Base-by-base conservation (phyloP, 2,888 invertebrate genomes). In the Glyphotaelius pellucidus region DNA sequence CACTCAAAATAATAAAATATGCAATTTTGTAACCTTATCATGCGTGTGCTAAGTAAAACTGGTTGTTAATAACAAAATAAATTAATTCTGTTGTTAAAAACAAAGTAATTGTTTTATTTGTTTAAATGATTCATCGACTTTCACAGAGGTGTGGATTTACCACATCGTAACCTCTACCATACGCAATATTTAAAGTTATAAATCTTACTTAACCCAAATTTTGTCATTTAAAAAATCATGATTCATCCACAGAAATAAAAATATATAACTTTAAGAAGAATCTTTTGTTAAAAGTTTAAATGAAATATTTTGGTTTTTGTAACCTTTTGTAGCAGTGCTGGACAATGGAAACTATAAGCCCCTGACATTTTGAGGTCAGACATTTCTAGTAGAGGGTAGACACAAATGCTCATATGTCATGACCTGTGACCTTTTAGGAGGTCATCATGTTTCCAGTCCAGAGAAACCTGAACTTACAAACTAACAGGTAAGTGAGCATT, bases 301-400 rank as follows among this genome's bases (percentile, higher is more conserved):
- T 2, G 25, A 83, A 32, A 83, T 35, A 9, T 35, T 32, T 11
- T 83, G 15, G 83, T 19, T 9, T 25, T n/a, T 35, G 35, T 83
- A 35, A 67, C 25, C 32, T 38, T 32, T 83, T 32, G 32, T 32
- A 25, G 19, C 35, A 83, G 25, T 35, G 35, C 83, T 83, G 35
- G 35, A 83, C 83, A 83, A 83, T 83, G 35, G 83, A 32, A 83
- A 35, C 83, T 83, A 35, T 83, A 83, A 83, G 35, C 35, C 25
- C 35, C 35, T 83, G 83, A 38, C 83, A 83, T 32, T 83, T 83
- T 83, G 35, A 83, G 83, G 83, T 83, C 35, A 83, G 83, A 38
- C 25, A 67, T 67, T 67, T 67, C 67, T n/a, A 32, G 83, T 32
- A 25, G 32, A 32, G 32, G 15, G 83, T 35, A 83, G 83, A 35